Conservation (phyloP, 2,888 invertebrate genomes). For the Amaurobius ferox region DNA sequence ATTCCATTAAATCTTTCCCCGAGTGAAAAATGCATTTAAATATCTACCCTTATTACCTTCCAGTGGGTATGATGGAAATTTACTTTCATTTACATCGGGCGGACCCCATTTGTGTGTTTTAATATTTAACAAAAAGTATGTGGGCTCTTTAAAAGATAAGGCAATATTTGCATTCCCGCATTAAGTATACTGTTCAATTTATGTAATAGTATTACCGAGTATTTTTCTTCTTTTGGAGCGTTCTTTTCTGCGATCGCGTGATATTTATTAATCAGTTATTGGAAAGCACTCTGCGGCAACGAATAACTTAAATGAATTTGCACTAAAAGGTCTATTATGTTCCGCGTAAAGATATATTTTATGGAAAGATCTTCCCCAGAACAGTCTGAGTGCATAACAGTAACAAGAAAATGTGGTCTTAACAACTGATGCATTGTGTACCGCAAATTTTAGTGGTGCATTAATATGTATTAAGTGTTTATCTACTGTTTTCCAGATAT, state of each 20-base stretch:
- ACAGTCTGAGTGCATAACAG: background rate
- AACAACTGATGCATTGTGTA: too few relatives aligned
- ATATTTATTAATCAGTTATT: slow-evolving; percentile 12
- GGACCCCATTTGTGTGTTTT: background rate
- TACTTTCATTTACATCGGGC: background rate
- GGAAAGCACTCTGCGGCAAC: background rate
- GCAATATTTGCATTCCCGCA: background rate
- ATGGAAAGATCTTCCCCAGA: background rate
- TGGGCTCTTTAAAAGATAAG: background rate
- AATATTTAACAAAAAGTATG: background rate
- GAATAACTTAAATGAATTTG: background rate
- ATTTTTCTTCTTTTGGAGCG: background rate
- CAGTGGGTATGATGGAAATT: background rate
- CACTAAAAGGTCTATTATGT: background rate
- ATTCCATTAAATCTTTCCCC: slow-evolving; percentile 1
- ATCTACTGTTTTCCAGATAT: too few relatives aligned
- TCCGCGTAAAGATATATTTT: background rate
- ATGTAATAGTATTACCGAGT: background rate
- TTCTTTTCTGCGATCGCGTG: background rate
- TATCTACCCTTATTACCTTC: slow-evolving; percentile 8
- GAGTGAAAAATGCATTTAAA: slow-evolving; percentile 11
- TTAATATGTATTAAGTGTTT: too few relatives aligned
- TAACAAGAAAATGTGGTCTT: background rate
- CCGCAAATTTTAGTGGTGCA: too few relatives aligned
- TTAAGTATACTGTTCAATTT: background rate